These are phyloP conservation scores for Alectoris magna DNA, from an alignment of 2,797 vertebrate species.

Conservation along the genomic window DNA sequence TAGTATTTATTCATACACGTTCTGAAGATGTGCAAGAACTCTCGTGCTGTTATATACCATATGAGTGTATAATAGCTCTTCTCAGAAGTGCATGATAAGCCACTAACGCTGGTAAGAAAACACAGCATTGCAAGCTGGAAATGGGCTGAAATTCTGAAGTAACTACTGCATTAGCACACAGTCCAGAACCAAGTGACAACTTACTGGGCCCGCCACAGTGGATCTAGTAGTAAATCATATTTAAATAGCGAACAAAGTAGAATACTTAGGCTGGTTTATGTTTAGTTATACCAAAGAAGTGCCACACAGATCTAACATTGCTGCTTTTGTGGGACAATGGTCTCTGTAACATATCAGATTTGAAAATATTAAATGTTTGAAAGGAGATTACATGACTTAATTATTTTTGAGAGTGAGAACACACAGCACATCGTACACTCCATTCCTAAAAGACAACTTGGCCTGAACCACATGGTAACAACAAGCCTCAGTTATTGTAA, in stretches of 20 bases:
- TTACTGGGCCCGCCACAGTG: neutral
- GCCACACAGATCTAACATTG: neutral
- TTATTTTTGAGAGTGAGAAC: neutral
- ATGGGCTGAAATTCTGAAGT: neutral
- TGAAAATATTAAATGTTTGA: neutral
- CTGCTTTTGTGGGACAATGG: neutral
- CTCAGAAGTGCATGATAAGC: neutral
- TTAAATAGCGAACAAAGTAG: neutral
- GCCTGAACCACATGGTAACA: neutral
- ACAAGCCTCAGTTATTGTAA: neutral
- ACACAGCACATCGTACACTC: neutral
- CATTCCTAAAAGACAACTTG: neutral
- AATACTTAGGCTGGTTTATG: neutral
- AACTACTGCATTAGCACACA: neutral
- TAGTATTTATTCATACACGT: neutral
- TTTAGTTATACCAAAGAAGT: neutral
- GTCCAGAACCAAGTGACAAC: neutral
- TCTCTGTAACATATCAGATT: neutral
- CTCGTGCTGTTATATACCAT: neutral
- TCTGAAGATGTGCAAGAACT: neutral
- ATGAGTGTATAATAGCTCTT: neutral
- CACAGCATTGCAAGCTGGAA: neutral
- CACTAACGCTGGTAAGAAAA: neutral
- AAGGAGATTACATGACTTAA: neutral
- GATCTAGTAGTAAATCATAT: neutral